Evolutionary conservation across 2,113 vertebrate genomes (phyloP), one percentile per base, ranked within the genome.

Genomic region (Propithecus coquereli): DNA sequence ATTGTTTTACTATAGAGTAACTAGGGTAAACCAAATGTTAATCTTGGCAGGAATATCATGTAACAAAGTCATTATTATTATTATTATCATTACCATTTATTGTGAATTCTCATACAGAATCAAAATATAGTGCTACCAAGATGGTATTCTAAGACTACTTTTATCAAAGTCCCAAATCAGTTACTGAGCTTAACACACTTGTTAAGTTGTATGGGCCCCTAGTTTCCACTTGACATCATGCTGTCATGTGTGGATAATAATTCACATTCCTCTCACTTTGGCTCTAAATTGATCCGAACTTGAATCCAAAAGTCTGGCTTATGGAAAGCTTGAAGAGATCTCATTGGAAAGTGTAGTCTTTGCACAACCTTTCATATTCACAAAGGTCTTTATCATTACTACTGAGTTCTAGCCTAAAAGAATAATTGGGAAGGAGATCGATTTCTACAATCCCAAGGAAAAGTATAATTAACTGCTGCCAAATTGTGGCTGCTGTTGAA

Each of bases 361-460:
- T 95, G 70, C 43, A 61, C 6, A 30, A 6, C 30, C 25, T 73
- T 96, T 79, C 43, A 63, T 52, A 82, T 74, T 97, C 91, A 87
- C 87, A 81, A 68, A 27, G 34, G 50, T 61, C 95, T 96, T 95
- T 25, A 70, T 86, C 68, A 87, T 91, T 89, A 23, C 91, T 79
- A 50, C 34, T 70, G 32, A 91, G 65, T 54, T 97, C 25, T 22
- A 52, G 74, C 30, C 52, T 89, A 66, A 97, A 93, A 54, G 12
- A 9, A 40, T 59, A 76, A 65, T 37, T 81, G 70, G 30, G 70
- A 52, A 91, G 80, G 27, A 85, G 82, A 57, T n/a, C 10, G 40
- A 65, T 70, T 95, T 76, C 80, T 30, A 30, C 85, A 87, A 91
- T 50, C 65, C 30, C 63, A 92, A 90, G 32, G 11, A 90, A 92